Evolutionary conservation across 2,797 vertebrate genomes (phyloP), one percentile per base, ranked within the genome.

Genomic region (Thamnophis elegans): DNA sequence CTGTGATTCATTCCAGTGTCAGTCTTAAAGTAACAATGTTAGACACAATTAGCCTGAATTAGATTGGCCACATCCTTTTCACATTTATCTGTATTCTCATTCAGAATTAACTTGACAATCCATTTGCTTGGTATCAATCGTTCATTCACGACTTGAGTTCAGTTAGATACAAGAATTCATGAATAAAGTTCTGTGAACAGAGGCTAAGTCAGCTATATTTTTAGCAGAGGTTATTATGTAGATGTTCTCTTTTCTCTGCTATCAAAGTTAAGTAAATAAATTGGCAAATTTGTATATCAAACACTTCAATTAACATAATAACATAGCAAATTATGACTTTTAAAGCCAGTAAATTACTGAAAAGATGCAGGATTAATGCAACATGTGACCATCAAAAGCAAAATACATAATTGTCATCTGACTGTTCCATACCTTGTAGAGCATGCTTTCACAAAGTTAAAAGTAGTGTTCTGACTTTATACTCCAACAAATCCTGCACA

Each of bases 21-120:
- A 82, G 85, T 65, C 62, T 82, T 91, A 89, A 88, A 88, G 47
- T 94, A 94, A 91, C 92, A 65, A 94, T 58, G 85, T 93, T 91
- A 93, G 92, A 91, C 62, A 90, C 90, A 86, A 94, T 93, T 91
- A 82, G 89, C 51, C 65, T 93, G 85, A 93, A 93, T 93, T 93
- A 82, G 87, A 90, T 90, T 89, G 91, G 55, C 92, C 88, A 85
- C 68, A 65, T 93, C 92, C 92, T 91, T 65, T 93, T 78, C 90
- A 90, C 87, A 93, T 78, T 25, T 82, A 92, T 59, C 91, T 51
- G 36, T 62, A 55, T 54, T 94, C 55, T 78, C 55, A 90, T 92
- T 92, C 87, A 92, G 85, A 58, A 90, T 90, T 54, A 42, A 20
- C 68, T 86, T 89, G 90, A 62, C 59, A 47, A 87, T 92, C 47